Base-by-base conservation (phyloP, 2,888 invertebrate genomes). In the Rotaria sp. region DNA sequence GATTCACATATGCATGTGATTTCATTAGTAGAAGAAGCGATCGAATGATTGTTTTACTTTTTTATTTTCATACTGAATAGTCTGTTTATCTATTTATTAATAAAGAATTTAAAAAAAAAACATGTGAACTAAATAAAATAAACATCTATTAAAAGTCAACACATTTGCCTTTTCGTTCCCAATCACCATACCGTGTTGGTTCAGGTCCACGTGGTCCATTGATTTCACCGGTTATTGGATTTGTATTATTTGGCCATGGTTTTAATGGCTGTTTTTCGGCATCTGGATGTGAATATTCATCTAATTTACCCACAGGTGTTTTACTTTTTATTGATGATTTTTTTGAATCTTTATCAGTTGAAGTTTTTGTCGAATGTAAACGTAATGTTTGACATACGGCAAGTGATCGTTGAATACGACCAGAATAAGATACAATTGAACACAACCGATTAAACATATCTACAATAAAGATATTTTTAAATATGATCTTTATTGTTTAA, bases 131-230 rank as follows among this genome's bases (percentile, higher is more conserved):
- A 41, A 84, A 55, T 24, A 24, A 3, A 59, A 4, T 55, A 52
- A 26, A 26, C 8, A 55, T 26, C 4, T 48, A 67, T 88, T 88
- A 98, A 92, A 99, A 99, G 92, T 99, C 99, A 2, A 95, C 93
- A 67, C 96, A 96, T 90, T 98, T 93, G 87, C 99, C 99, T 90
- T 99, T 99, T 88, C 98, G 93, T 91, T 99, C 99, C 99, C 99
- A 99, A 92, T 99, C 99, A 2, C 99, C 99, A 92, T 96, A 99
- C 88, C 99, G 93, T 24, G 99, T 99, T 18, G 99, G 99, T 92
- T 99, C 99, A 1, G 97, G 99, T 13, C 99, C 99, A 89, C 94
- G 93, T 0, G 98, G 98, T 0, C 98, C 98, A 59, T 96, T 96
- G 87, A 96, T 92, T 93, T 99, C 98, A 38, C 86, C 86, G 26